phyloP scores from a whole-genome alignment of 2,113 vertebrate genomes.

The Perca fluviatilis region DNA sequence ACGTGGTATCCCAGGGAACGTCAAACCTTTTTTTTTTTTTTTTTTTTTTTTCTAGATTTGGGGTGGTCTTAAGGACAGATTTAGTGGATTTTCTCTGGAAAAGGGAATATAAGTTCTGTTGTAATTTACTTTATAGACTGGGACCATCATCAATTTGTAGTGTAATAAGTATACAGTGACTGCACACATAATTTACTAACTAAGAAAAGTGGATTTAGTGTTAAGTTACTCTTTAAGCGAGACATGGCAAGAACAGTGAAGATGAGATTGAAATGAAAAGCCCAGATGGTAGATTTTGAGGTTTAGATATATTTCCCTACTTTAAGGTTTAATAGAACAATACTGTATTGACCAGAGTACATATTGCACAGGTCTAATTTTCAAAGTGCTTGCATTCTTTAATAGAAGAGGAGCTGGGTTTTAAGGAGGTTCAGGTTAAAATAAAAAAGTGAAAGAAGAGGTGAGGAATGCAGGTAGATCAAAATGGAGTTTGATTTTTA shows the following conservation, averaged over 20 bases:
- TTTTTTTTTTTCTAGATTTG: not conserved
- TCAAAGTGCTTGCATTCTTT: not conserved
- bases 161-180: not conserved
- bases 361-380: not conserved
- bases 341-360: not conserved
- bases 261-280: not conserved
- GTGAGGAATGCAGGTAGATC: slow-evolving; percentile 49
- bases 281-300: not conserved
- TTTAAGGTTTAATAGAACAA: not conserved
- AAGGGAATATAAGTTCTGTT: not conserved
- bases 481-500: slow-evolving; percentile 48
- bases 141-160: not conserved
- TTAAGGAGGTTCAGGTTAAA: not conserved
- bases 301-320: not conserved
- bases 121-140: not conserved
- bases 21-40: not conserved
- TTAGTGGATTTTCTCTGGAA: not conserved
- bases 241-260: not conserved
- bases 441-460: slow-evolving; percentile 13
- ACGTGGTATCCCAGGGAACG: not conserved
- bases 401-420: slow-evolving; percentile 1
- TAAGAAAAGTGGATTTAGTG: not conserved
- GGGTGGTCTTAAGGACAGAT: not conserved
- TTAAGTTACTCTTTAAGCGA: not conserved
- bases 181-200: not conserved